Conservation (phyloP, 2,113 vertebrate species). For the Podarcis cretensis region DNA sequence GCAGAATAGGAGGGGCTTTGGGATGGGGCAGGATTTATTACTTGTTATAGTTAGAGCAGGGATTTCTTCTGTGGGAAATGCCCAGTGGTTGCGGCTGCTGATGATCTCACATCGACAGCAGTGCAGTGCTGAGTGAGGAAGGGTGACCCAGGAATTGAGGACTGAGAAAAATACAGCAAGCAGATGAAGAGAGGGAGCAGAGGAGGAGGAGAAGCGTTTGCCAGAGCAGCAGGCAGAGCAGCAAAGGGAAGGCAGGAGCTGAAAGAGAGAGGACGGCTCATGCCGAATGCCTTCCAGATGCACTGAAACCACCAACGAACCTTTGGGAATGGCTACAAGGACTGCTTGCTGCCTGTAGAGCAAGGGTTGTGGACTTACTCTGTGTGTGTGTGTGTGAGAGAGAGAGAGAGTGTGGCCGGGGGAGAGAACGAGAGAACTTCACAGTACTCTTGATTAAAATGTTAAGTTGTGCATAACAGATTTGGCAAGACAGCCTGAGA, state of each 20-base stretch:
- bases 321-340: slow-evolving; percentile 73
- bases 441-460: slow-evolving; percentile 55
- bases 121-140: slow-evolving; percentile 51
- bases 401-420: neutral
- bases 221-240: slow-evolving; percentile 48
- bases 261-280: slow-evolving; percentile 61
- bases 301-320: slow-evolving; percentile 74
- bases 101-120: slow-evolving; percentile 80
- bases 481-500: slow-evolving; percentile 53
- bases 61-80: slow-evolving; percentile 81
- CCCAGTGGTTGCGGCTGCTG: slow-evolving; percentile 83
- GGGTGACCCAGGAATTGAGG: slow-evolving; percentile 44
- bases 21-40: slow-evolving; percentile 71
- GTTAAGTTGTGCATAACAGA: slow-evolving; percentile 66
- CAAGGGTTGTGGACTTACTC: slow-evolving; percentile 42
- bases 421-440: slow-evolving; percentile 30
- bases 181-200: slow-evolving; percentile 45
- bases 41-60: slow-evolving; percentile 75
- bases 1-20: slow-evolving; percentile 68
- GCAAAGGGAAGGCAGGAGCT: slow-evolving; percentile 62
- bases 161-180: slow-evolving; percentile 60
- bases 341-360: slow-evolving; percentile 75
- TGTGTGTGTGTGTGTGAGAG: neutral
- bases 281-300: slow-evolving; percentile 62
- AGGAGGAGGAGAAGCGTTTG: slow-evolving; percentile 38